Evolutionary conservation across 2,797 vertebrate genomes (phyloP).

Genomic region (Alcedo atthis): DNA sequence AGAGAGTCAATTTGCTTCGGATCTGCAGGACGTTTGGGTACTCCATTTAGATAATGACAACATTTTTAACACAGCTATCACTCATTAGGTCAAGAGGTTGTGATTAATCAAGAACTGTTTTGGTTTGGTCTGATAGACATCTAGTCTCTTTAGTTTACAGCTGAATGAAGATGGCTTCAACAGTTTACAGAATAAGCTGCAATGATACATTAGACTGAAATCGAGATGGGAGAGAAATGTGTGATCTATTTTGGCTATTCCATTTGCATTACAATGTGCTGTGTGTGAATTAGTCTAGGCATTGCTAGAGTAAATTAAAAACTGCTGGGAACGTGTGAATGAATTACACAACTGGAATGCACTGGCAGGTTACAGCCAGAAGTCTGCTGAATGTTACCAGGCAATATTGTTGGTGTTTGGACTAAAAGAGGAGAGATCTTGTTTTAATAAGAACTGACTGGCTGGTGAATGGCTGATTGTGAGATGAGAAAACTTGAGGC

Average conservation of each 20-base stretch:
- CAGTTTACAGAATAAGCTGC: constrained; percentile 87
- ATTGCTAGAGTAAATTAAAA: constrained; percentile 52
- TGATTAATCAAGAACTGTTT: constrained; percentile 95
- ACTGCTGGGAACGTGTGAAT: constrained; percentile 39
- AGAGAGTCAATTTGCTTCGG: constrained; percentile 79
- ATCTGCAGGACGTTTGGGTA: constrained; percentile 69
- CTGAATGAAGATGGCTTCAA: constrained; percentile 83
- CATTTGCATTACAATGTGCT: constrained; percentile 70
- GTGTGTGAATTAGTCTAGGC: constrained; percentile 23
- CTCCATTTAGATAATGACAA: constrained; percentile 88
- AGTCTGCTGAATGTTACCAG: constrained; percentile 37
- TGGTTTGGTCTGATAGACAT: constrained; percentile 89
- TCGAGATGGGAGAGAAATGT: constrained; percentile 74
- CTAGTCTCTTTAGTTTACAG: constrained; percentile 88
- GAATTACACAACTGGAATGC: constrained; percentile 16
- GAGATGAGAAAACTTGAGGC: not conserved
- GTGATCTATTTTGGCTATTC: constrained; percentile 85
- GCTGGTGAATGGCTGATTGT: not conserved
- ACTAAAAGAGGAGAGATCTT: not conserved
- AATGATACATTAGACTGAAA: constrained; percentile 85
- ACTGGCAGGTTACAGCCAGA: constrained; percentile 6
- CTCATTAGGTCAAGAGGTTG: constrained; percentile 85
- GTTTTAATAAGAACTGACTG: not conserved
- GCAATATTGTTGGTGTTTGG: not conserved
- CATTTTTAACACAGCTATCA: constrained; percentile 87